Evolutionary conservation across 2,797 vertebrate genomes (phyloP).

Genomic region (Neoniphon sammara): DNA sequence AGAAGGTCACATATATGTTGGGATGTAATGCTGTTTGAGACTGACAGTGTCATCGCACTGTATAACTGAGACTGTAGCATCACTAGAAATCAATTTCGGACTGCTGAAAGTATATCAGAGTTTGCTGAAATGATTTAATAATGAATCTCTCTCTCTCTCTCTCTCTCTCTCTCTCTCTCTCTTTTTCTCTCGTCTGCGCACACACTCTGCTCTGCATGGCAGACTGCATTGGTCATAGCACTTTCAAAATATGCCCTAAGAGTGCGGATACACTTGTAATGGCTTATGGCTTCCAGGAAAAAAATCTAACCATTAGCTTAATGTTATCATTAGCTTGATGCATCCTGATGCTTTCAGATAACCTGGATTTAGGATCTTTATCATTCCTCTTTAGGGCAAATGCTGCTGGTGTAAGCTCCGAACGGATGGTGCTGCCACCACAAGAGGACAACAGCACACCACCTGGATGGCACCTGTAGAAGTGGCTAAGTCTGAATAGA

Average conservation of each 20-base stretch:
- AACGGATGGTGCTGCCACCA: slow-evolving; percentile 28
- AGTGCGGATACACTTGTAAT: slow-evolving; percentile 8
- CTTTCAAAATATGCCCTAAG: not conserved
- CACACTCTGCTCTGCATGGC: not conserved
- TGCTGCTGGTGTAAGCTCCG: slow-evolving; percentile 16
- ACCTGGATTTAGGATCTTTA: not conserved
- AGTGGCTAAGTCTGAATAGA: slow-evolving; percentile 47
- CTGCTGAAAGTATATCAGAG: slow-evolving; percentile 19
- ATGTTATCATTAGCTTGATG: not conserved
- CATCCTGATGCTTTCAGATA: slow-evolving; percentile 12
- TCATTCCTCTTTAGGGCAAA: not conserved
- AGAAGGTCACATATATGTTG: slow-evolving; percentile 56
- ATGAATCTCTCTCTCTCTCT: no score
- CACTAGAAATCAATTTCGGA: slow-evolving; percentile 37
- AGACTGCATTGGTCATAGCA: not conserved
- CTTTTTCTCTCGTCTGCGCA: not conserved
- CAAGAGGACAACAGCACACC: slow-evolving; percentile 13
- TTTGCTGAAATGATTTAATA: not conserved
- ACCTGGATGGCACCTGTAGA: slow-evolving; percentile 32
- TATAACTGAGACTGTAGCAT: not conserved
- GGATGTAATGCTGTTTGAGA: slow-evolving; percentile 49
- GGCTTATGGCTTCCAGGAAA: slow-evolving; percentile 14
- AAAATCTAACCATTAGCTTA: slow-evolving; percentile 22
- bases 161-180: not conserved
- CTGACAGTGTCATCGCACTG: slow-evolving; percentile 10